Evolutionary conservation across 1,140 invertebrate species (phyloP), one percentile per base, ranked within the genome.

Genomic region (Zaprionus vittiger): DNA sequence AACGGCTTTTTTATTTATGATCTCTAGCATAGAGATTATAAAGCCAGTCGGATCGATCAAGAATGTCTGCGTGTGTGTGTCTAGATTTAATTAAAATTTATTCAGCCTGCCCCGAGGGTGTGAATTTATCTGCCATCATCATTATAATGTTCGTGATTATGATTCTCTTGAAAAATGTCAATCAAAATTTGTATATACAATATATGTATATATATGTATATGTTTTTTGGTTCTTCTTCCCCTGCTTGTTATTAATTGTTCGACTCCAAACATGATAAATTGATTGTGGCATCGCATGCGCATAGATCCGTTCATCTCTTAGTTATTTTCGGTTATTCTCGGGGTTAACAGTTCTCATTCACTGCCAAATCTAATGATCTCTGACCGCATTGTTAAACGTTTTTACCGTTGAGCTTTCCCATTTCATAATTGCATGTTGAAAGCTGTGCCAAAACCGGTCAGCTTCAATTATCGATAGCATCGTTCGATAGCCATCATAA

Each of bases 111-210:
- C 81, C 66, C 68, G 77, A 79, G 84, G 83, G 83, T 83, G 83
- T 87, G 81, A 89, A 81, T 89, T 89, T 87, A 85, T 85, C 67
- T 85, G 75, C 79, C 82, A 85, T 79, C 82, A 85, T 66, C 66
- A 78, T 79, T 68, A 82, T 82, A 55, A 82, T 73, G 49, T 55
- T 71, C 22, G 22, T 57, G 17, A 52, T 64, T 28, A 31, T 24
- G 44, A 34, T 37, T 62, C 15, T 62, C 49, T 60, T 60, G 77
- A 77, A 74, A 81, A 85, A 73, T 87, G 83, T 87, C 83, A 87
- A 89, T 89, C 83, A 89, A 77, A 83, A 81, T 79, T 26, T 61
- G 47, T 55, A 75, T 82, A 44, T 44, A 44, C 5, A 2, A n/a
- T 44, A 6, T 44, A 49, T 22, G 1, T 49, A 20, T 12, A 12